A percentile compares a stretch with the other conserved stretches of the same genome.
These are phyloP conservation scores for Trichoplusia ni DNA, from an alignment of 1,140 invertebrate genomes.

Conservation along the genomic window DNA sequence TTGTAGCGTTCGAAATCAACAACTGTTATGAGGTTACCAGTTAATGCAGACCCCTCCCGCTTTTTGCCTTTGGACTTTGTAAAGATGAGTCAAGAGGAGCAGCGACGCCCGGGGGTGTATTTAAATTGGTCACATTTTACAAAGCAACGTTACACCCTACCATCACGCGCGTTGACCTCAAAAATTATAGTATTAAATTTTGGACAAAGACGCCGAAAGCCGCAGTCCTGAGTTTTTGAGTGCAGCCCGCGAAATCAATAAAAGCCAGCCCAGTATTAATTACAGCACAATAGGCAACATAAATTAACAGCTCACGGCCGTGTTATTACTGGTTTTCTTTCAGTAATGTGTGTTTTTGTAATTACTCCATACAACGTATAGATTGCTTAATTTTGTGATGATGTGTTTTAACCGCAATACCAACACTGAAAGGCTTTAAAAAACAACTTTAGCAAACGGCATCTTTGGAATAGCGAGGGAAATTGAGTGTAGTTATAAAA, in stretches of 20 bases:
- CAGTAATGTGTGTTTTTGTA: conserved; percentile 32
- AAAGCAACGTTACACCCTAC: conserved; percentile 57
- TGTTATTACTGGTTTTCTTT: conserved; percentile 62
- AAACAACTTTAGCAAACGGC: conserved; percentile 6
- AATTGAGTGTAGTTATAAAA: conserved; percentile 25
- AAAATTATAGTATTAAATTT: conserved; percentile 70
- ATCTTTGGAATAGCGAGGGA: conserved; percentile 1
- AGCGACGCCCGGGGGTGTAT: conserved; percentile 45
- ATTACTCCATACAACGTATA: conserved; percentile 50
- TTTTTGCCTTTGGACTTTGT: conserved; percentile 38
- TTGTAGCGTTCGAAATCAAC: conserved; percentile 67
- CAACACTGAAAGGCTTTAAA: not conserved
- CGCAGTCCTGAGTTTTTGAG: conserved; percentile 14
- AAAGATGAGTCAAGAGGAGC: conserved; percentile 41
- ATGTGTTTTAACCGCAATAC: conserved; percentile 24
- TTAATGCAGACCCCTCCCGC: conserved; percentile 40
- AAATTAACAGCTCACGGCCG: conserved; percentile 64
- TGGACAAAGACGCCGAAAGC: conserved; percentile 57
- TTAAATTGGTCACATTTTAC: conserved; percentile 66
- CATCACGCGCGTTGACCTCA: conserved; percentile 60
- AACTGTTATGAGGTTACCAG: conserved; percentile 63
- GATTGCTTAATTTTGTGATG: conserved; percentile 43
- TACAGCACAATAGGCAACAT: conserved; percentile 55
- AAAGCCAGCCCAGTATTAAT: conserved; percentile 54
- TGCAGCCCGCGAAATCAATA: conserved; percentile 45